Conservation (phyloP, 2,888 invertebrate genomes). For the Malacosoma neustria region DNA sequence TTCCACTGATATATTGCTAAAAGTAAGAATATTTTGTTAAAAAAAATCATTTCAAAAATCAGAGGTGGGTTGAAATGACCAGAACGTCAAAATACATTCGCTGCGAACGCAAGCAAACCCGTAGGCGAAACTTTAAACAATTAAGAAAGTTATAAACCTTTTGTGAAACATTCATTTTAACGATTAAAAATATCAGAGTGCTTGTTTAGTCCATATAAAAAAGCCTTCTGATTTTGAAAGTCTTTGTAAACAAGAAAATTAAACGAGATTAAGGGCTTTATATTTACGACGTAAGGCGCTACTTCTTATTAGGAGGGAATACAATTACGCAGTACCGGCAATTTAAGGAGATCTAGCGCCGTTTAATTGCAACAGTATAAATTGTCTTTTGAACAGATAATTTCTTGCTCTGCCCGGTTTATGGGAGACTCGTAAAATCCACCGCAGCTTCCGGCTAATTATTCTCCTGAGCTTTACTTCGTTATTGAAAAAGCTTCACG, state of each 20-base stretch:
- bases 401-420: slow-evolving; percentile 39
- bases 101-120: too few relatives aligned
- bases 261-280: slow-evolving; percentile 49
- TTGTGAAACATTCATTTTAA: too few relatives aligned
- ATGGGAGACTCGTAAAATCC: slow-evolving; percentile 40
- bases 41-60: too few relatives aligned
- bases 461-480: slow-evolving; percentile 14
- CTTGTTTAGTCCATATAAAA: slow-evolving; percentile 3
- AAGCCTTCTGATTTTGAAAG: slow-evolving; percentile 10
- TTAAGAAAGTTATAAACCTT: too few relatives aligned
- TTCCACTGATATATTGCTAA: too few relatives aligned
- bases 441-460: slow-evolving; percentile 22
- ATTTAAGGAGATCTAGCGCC: slow-evolving; percentile 55
- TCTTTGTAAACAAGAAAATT: slow-evolving; percentile 51
- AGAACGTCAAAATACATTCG: too few relatives aligned
- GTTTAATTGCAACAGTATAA: slow-evolving; percentile 58
- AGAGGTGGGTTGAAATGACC: too few relatives aligned
- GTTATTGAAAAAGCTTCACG: slow-evolving; percentile 1
- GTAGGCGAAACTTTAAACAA: too few relatives aligned
- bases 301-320: slow-evolving; percentile 50
- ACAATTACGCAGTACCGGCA: slow-evolving; percentile 60
- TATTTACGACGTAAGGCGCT: slow-evolving; percentile 54
- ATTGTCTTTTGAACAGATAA: slow-evolving; percentile 55
- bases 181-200: not conserved
- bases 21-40: too few relatives aligned